Evolutionary conservation across 2,888 invertebrate genomes (phyloP).

Genomic region (Julus scanicus): DNA sequence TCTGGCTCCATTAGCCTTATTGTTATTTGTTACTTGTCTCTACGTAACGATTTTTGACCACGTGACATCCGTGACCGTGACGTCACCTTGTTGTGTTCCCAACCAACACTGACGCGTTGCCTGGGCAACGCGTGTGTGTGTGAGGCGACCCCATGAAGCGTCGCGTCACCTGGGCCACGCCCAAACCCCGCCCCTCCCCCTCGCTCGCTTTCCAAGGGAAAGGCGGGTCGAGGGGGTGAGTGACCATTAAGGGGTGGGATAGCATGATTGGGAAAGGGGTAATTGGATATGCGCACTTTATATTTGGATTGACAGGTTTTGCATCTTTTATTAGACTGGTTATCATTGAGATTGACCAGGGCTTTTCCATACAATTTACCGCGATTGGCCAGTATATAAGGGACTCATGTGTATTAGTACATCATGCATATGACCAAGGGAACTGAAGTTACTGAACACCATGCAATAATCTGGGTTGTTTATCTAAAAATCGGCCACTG

Average conservation of each 20-base stretch:
- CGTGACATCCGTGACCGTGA: slow-evolving; percentile 30
- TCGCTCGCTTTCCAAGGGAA: not conserved
- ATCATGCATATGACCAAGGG: not conserved
- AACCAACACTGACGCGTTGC: not conserved
- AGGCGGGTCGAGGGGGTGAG: not conserved
- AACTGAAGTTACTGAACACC: no score
- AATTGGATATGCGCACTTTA: slow-evolving; percentile 34
- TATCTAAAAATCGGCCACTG: no score
- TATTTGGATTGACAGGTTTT: not conserved
- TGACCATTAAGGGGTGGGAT: not conserved
- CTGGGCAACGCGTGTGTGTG: not conserved
- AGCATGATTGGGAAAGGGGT: not conserved
- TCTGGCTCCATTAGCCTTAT: not conserved
- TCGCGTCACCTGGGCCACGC: slow-evolving; percentile 15
- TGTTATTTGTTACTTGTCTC: not conserved
- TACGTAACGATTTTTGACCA: not conserved
- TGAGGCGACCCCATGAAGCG: slow-evolving; percentile 23
- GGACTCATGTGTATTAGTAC: not conserved
- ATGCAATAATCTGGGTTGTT: no score
- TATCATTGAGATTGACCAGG: not conserved
- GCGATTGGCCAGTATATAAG: not conserved
- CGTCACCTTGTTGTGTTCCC: not conserved
- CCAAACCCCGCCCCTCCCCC: slow-evolving; percentile 34
- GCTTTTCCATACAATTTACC: not conserved
- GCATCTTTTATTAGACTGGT: slow-evolving; percentile 14